phyloP scores from a whole-genome alignment of 92 coral and sea anemone species.

The Porites lobata region DNA sequence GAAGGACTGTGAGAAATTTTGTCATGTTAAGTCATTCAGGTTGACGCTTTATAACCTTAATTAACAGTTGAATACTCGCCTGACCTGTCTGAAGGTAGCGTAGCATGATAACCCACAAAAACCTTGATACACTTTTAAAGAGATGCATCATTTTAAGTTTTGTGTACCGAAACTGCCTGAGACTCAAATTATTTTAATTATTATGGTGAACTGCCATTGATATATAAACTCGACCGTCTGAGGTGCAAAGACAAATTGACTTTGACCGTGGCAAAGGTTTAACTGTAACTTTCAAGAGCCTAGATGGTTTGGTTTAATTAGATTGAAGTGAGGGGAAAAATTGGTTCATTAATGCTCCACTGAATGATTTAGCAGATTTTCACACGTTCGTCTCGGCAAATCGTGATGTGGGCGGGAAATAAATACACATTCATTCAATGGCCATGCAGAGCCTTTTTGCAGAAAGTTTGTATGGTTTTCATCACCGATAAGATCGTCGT shows the following conservation, averaged over 20 bases:
- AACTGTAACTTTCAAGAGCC: too few relatives aligned
- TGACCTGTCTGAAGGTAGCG: neutral
- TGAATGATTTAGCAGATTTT: too few relatives aligned
- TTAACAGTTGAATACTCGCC: neutral
- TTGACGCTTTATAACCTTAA: neutral
- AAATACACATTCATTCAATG: neutral
- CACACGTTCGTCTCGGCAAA: too few relatives aligned
- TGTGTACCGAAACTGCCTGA: neutral
- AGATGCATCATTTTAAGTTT: neutral
- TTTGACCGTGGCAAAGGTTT: too few relatives aligned
- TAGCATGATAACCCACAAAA: neutral
- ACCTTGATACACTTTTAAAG: too few relatives aligned
- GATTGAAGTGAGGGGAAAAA: too few relatives aligned
- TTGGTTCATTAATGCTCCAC: too few relatives aligned
- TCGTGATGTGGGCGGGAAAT: too few relatives aligned
- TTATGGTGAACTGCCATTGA: too few relatives aligned
- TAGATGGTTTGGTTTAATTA: too few relatives aligned
- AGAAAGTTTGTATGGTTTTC: neutral
- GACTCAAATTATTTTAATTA: neutral
- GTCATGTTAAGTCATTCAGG: neutral
- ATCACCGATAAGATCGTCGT: neutral
- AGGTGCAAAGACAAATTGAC: too few relatives aligned
- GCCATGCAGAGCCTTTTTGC: neutral
- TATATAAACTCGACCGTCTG: too few relatives aligned
- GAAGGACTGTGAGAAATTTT: neutral